These are phyloP conservation scores for Calephelis nemesis DNA, from an alignment of 1,140 invertebrate species.

Conservation along the genomic window DNA sequence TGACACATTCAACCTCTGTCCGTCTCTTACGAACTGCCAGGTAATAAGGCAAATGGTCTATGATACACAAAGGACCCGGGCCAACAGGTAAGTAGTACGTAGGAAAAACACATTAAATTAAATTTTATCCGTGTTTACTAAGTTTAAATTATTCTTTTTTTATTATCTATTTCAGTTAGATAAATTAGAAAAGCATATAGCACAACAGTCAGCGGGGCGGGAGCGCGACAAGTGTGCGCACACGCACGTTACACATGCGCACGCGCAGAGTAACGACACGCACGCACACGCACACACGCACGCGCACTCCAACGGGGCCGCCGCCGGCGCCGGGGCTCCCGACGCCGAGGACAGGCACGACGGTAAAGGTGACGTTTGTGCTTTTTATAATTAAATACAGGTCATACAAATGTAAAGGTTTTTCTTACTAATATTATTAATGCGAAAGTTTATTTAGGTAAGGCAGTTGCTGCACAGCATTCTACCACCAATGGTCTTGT, in stretches of 20 bases:
- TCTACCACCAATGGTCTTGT: too few species aligned
- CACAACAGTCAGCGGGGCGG: conserved; percentile 25
- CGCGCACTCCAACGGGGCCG: conserved; percentile 53
- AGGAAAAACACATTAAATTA: too few species aligned
- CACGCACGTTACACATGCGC: conserved; percentile 7
- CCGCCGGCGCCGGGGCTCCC: conserved; percentile 36
- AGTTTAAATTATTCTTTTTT: background rate
- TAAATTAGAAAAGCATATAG: conserved; percentile 54
- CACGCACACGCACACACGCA: conserved; percentile 35
- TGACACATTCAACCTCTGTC: too few species aligned
- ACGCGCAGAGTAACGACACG: conserved; percentile 36
- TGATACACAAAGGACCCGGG: too few species aligned
- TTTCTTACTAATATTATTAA: too few species aligned
- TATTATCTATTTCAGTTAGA: conserved; percentile 48
- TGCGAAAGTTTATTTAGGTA: too few species aligned
- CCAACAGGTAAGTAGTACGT: too few species aligned
- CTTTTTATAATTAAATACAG: background rate
- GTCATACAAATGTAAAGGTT: too few species aligned
- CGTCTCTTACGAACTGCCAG: too few species aligned
- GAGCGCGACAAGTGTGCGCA: conserved; percentile 41
- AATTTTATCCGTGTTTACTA: too few species aligned
- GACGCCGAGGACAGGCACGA: conserved; percentile 47
- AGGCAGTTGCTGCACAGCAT: too few species aligned
- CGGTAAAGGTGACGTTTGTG: conserved; percentile 35
- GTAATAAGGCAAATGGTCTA: too few species aligned